Conservation (phyloP, 2,113 vertebrate genomes). For the Morone saxatilis region DNA sequence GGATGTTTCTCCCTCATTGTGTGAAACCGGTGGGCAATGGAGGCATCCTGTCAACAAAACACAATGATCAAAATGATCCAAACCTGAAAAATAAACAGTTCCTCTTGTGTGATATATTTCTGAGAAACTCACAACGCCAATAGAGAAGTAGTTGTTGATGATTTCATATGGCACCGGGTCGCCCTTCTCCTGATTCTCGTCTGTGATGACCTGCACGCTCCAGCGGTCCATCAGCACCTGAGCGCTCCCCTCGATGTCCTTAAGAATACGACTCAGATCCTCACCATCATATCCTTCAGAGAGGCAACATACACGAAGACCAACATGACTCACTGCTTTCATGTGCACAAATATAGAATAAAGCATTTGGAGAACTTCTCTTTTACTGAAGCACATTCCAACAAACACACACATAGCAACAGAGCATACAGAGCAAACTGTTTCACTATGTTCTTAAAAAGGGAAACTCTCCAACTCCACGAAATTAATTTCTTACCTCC, state of each 20-base stretch:
- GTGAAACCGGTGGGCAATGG: slow-evolving; percentile 95
- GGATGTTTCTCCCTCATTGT: slow-evolving; percentile 95
- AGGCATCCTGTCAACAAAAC: slow-evolving; percentile 88
- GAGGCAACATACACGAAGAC: not conserved
- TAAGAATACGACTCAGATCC: slow-evolving; percentile 88
- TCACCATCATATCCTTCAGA: slow-evolving; percentile 89
- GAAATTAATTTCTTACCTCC: slow-evolving; percentile 86
- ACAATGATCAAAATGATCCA: not conserved
- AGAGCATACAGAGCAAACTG: not conserved
- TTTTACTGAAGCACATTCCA: not conserved
- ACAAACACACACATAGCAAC: not conserved
- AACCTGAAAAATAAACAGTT: slow-evolving; percentile 10
- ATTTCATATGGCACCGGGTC: slow-evolving; percentile 95
- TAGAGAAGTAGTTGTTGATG: slow-evolving; percentile 98
- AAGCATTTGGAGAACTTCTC: not conserved
- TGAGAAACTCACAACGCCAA: slow-evolving; percentile 90
- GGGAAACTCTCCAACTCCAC: not conserved
- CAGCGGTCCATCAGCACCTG: slow-evolving; percentile 90
- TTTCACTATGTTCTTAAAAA: not conserved
- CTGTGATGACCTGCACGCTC: slow-evolving; percentile 89
- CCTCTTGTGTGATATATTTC: not conserved
- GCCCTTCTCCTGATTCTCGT: slow-evolving; percentile 86
- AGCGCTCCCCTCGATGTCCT: slow-evolving; percentile 87
- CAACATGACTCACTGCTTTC: not conserved
- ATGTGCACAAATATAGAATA: not conserved